These are phyloP conservation scores for Drosophila funebris DNA, from an alignment of 1,140 invertebrate genomes.

Conservation along the genomic window DNA sequence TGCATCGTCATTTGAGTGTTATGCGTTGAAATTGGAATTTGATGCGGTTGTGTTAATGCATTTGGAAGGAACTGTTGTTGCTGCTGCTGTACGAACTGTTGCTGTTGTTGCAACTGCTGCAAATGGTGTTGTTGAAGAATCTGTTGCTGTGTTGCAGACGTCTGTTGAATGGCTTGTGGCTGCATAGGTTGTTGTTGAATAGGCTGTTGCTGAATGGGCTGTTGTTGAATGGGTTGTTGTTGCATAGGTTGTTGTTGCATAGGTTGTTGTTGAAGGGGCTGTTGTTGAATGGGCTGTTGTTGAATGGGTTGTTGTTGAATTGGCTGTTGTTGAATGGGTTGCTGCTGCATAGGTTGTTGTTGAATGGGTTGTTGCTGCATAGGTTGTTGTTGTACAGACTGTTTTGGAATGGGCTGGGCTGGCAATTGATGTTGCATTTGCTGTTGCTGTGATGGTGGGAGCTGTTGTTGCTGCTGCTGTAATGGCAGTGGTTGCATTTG, in stretches of 20 bases:
- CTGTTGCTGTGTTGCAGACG: slow-evolving; percentile 44
- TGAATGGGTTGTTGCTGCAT: slow-evolving; percentile 14
- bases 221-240: slow-evolving; percentile 40
- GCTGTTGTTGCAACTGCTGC: slow-evolving; percentile 46
- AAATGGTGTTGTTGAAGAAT: slow-evolving; percentile 46
- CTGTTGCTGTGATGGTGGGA: slow-evolving; percentile 36
- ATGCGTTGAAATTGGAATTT: slow-evolving; percentile 50
- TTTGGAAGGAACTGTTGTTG: slow-evolving; percentile 63
- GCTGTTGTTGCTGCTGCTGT: slow-evolving; percentile 45
- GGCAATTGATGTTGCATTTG: slow-evolving; percentile 37
- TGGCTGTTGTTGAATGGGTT: slow-evolving; percentile 19
- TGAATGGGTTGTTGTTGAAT: slow-evolving; percentile 42
- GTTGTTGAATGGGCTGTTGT: slow-evolving; percentile 56
- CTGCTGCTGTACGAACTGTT: slow-evolving; percentile 71
- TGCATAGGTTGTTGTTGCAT: slow-evolving; percentile 34
- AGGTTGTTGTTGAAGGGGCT: slow-evolving; percentile 44
- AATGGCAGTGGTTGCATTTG: slow-evolving; percentile 61
- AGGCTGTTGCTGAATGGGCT: slow-evolving; percentile 26
- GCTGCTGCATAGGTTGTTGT: slow-evolving; percentile 54
- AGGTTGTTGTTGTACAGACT: slow-evolving; percentile 1
- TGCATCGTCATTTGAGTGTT: slow-evolving; percentile 68
- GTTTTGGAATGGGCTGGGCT: slow-evolving; percentile 10
- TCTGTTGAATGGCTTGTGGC: slow-evolving; percentile 57
- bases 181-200: slow-evolving; percentile 45
- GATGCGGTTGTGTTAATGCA: slow-evolving; percentile 42